Percentiles rank a stretch among this genome's conserved stretches.
Evolutionary conservation across 2,113 vertebrate genomes (phyloP).

Genomic region (Gasterosteus aculeatus): DNA sequence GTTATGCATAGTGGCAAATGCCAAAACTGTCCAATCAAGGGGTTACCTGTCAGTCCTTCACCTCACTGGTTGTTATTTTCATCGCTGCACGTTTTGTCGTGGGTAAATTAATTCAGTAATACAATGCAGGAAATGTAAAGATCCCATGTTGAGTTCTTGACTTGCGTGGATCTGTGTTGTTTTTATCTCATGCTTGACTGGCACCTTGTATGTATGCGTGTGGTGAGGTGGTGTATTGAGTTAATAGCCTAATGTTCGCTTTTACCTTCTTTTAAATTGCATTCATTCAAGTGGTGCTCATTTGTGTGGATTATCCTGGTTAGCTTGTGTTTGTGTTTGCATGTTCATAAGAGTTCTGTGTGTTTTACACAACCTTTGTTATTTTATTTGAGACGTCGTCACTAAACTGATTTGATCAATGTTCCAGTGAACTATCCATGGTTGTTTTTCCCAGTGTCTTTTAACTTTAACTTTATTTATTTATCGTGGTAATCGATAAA

Average conservation of each 20-base stretch:
- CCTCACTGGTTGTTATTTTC: neutral
- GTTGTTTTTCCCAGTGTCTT: neutral
- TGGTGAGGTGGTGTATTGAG: neutral
- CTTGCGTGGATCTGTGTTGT: neutral
- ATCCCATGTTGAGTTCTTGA: neutral
- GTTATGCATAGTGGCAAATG: neutral
- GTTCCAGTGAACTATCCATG: conserved; percentile 23
- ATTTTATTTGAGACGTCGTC: conserved; percentile 22
- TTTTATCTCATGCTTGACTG: neutral
- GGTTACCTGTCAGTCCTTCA: neutral
- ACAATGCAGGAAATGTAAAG: neutral
- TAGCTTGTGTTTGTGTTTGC: conserved; percentile 24
- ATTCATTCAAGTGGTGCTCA: too few species aligned
- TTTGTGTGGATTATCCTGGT: too few species aligned
- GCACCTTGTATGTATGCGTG: neutral
- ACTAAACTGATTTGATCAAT: conserved; percentile 1
- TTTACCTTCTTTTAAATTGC: too few species aligned
- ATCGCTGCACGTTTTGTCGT: neutral
- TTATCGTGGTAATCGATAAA: neutral
- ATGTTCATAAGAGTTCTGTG: conserved; percentile 17
- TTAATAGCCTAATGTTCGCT: too few species aligned
- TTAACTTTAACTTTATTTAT: neutral
- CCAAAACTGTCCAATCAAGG: neutral
- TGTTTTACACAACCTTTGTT: conserved; percentile 21
- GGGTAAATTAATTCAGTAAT: neutral